A percentile compares a stretch with the other conserved stretches of the same genome.
These are phyloP conservation scores for Pristionchus entomophagus DNA, from an alignment of 2,888 invertebrate species.

Conservation along the genomic window DNA sequence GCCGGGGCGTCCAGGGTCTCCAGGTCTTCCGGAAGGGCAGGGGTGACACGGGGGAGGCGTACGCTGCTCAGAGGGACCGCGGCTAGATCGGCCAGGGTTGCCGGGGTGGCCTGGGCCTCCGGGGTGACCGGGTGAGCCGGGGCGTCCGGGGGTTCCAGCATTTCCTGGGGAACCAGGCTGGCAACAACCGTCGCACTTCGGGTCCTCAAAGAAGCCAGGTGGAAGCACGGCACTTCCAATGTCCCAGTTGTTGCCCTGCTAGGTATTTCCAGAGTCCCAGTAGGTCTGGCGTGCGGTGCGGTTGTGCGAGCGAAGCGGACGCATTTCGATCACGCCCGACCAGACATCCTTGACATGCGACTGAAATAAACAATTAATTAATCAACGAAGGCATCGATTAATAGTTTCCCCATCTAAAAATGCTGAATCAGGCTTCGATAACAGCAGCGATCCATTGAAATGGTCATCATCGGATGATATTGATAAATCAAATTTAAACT, in stretches of 20 bases:
- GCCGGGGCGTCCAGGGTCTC: neutral
- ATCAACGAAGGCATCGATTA: too few relatives aligned
- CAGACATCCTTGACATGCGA: neutral
- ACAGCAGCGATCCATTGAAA: too few relatives aligned
- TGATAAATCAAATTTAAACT: too few relatives aligned
- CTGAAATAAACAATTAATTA: neutral
- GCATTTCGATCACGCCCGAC: neutral
- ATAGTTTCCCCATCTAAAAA: too few relatives aligned
- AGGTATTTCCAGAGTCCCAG: too few relatives aligned
- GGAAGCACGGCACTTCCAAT: too few relatives aligned
- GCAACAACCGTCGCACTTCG: conserved; percentile 35
- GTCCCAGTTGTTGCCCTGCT: too few relatives aligned
- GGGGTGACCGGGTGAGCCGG: conserved; percentile 29
- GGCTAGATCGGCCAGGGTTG: neutral
- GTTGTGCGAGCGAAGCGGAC: neutral
- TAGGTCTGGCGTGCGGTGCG: conserved; percentile 28
- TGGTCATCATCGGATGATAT: too few relatives aligned
- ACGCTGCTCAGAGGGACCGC: neutral
- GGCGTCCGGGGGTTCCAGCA: neutral
- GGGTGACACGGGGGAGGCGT: conserved; percentile 10
- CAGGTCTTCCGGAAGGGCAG: conserved; percentile 28
- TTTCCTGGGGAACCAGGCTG: conserved; percentile 16
- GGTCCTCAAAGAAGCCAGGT: conserved; percentile 13
- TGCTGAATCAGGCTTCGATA: too few relatives aligned
- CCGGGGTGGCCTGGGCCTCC: conserved; percentile 28